Base-by-base conservation (phyloP, 2,888 invertebrate genomes). In the Artemia sinica region DNA sequence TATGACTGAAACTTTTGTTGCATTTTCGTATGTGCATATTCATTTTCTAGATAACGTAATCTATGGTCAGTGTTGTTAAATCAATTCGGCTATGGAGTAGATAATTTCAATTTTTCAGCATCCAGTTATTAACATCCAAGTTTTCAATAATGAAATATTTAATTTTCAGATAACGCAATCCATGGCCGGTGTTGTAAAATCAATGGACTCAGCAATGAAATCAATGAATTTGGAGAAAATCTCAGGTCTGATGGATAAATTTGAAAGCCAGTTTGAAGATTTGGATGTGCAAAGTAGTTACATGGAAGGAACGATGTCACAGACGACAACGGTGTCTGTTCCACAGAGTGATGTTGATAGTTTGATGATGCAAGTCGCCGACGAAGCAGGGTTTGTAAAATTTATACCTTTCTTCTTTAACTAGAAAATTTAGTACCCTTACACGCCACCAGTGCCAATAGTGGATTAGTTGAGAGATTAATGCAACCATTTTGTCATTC, bases 181-280 rank as follows among this genome's bases (percentile, higher is more conserved):
- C 0, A 91, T 92, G 94, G 89, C 89, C 63, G 94, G 96, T 69
- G 98, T 98, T 4, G 96, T 97, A 0, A 93, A 96, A 78, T 94
- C 96, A 0, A 97, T 98, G 96, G 98, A 98, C 77, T 91, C 93
- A 13, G 97, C 98, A 12, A 97, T 98, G 97, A 95, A 93, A 76
- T 94, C 95, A 66, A 97, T 98, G 97, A 97, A 98, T 80, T 81
- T 98, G 70, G 97, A 98, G 79, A 96, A 98, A 79, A 93, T 93
- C 74, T 91, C 91, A 0, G 84, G 85, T 10, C 81, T 93, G 4
- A 93, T 93, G 93, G 93, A 93, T 76, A 92, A 94, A 78, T 99
- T 98, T 80, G 98, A 98, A 79, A 89, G 88, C 73, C 96, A 98
- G 78, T 98, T 98, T 81, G 98, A 99, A 80, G 97, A 98, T 79